Conservation (phyloP, 2,113 vertebrate species). For the Osmerus mordax region DNA sequence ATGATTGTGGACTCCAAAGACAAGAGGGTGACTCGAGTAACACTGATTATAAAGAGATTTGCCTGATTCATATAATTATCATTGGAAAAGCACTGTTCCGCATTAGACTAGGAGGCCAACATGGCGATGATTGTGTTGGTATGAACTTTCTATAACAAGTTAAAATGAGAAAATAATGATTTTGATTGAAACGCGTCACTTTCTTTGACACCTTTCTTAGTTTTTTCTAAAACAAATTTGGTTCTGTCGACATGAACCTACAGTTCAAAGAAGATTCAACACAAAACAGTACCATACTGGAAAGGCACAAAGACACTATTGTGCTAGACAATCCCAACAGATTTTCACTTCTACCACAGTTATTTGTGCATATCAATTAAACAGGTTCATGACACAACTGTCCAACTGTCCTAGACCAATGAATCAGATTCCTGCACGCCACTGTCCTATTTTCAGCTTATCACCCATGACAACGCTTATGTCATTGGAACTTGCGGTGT, state of each 20-base stretch:
- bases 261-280: neutral
- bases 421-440: conserved; percentile 7
- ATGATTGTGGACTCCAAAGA: neutral
- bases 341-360: conserved; percentile 3
- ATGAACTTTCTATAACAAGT: no score
- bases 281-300: neutral
- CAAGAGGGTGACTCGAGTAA: neutral
- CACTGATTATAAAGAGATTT: no score
- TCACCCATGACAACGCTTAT: neutral
- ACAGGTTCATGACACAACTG: neutral
- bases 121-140: no score
- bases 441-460: neutral
- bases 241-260: neutral
- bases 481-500: neutral
- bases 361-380: conserved; percentile 6
- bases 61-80: no score
- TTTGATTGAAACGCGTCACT: neutral
- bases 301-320: neutral
- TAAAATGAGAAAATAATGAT: no score
- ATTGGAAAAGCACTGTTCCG: no score
- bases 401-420: neutral
- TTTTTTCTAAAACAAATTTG: neutral
- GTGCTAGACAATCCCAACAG: neutral
- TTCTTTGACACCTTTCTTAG: neutral
- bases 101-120: no score